phyloP scores from a whole-genome alignment of 2,797 vertebrate species.

The Kryptopterus vitreolus region DNA sequence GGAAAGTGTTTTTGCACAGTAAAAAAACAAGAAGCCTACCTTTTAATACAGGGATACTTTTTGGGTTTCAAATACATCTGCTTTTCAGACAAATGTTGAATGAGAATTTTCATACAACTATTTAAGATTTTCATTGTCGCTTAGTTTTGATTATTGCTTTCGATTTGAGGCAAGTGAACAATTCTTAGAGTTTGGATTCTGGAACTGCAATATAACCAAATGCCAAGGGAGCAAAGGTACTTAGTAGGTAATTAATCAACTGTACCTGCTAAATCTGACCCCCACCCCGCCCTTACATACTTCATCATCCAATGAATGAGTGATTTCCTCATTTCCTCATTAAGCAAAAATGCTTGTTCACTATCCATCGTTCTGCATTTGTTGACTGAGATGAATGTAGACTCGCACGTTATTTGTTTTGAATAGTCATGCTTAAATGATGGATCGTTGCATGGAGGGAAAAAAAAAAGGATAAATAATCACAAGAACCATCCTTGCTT shows the following conservation, averaged over 20 bases:
- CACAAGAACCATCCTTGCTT: constrained; percentile 1
- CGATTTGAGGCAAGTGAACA: not conserved
- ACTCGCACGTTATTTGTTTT: constrained; percentile 50
- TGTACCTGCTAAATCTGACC: constrained; percentile 28
- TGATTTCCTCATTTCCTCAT: constrained; percentile 37
- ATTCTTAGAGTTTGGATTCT: not conserved
- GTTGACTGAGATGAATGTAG: constrained; percentile 39
- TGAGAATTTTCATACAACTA: not conserved
- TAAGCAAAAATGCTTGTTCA: constrained; percentile 20
- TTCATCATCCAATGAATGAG: constrained; percentile 35
- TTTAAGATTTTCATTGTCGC: fast-evolving
- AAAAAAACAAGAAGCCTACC: not conserved
- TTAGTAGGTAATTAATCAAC: constrained; percentile 35
- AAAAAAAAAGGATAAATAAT: constrained; percentile 19
- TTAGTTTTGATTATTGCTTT: not conserved
- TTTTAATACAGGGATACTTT: not conserved
- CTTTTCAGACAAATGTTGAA: no score
- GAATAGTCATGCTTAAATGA: constrained; percentile 44
- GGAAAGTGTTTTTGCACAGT: not conserved
- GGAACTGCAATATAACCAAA: not conserved
- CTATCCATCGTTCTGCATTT: constrained; percentile 22
- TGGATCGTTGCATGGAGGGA: constrained; percentile 30
- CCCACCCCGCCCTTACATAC: not conserved
- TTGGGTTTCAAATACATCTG: not conserved
- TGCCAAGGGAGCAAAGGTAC: not conserved